Evolutionary conservation across 2,888 invertebrate genomes (phyloP).

Genomic region (Cordilura impudica): DNA sequence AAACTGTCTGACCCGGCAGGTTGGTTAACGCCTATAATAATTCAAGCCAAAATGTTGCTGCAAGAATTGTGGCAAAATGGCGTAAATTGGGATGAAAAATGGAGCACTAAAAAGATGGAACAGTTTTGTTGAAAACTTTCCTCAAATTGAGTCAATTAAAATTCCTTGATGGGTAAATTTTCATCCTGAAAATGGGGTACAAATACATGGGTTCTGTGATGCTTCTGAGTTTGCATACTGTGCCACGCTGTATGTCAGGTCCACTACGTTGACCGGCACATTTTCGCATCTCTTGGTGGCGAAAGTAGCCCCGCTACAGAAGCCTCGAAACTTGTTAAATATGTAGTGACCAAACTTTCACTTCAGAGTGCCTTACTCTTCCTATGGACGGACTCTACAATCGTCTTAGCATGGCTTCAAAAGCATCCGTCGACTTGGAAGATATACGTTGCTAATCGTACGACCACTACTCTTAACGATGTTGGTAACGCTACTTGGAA

Average conservation of each 20-base stretch:
- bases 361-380: not conserved
- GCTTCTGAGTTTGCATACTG: not conserved
- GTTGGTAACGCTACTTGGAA: not conserved
- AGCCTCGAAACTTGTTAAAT: not conserved
- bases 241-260: not conserved
- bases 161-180: slow-evolving; percentile 1
- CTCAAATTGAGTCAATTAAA: not conserved
- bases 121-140: not conserved
- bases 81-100: too few relatives aligned
- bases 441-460: not conserved
- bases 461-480: not conserved
- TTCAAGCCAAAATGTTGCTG: too few relatives aligned
- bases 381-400: not conserved
- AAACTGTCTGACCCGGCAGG: too few relatives aligned
- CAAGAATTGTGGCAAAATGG: too few relatives aligned
- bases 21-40: too few relatives aligned
- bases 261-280: too few relatives aligned
- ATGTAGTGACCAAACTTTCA: not conserved
- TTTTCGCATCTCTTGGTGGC: not conserved
- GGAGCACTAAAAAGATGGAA: not conserved
- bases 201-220: not conserved
- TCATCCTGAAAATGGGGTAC: not conserved
- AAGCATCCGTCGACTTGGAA: not conserved
- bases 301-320: not conserved
- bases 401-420: not conserved